Conservation (phyloP, 2,113 vertebrate genomes). For the Stigmatopora nigra region DNA sequence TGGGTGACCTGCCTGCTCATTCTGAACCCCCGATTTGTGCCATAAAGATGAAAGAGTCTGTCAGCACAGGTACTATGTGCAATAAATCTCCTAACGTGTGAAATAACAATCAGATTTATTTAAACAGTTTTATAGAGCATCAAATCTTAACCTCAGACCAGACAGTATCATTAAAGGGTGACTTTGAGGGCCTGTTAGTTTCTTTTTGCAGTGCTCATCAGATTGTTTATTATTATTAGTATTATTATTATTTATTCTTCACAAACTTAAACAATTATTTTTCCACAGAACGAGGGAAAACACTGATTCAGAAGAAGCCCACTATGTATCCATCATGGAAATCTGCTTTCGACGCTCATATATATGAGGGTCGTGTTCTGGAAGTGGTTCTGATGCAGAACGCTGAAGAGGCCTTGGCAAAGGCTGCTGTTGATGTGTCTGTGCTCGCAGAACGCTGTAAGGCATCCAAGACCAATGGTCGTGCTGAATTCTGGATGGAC, state of each 20-base stretch:
- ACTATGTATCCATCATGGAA: constrained; percentile 95
- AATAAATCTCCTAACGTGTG: background rate
- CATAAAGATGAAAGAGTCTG: constrained; percentile 91
- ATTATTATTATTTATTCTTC: background rate
- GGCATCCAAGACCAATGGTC: constrained; percentile 73
- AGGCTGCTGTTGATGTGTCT: constrained; percentile 84
- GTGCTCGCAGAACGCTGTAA: constrained; percentile 88
- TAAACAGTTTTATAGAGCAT: no score
- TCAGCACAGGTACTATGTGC: constrained; percentile 80
- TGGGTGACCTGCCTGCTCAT: constrained; percentile 68
- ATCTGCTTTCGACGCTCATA: constrained; percentile 86
- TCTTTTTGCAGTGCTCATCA: background rate
- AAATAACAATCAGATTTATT: no score
- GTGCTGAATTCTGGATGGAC: constrained; percentile 88
- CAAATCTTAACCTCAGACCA: no score
- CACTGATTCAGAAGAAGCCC: constrained; percentile 88
- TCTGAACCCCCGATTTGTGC: constrained; percentile 82
- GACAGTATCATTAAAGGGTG: no score
- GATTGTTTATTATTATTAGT: background rate
- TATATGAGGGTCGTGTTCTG: constrained; percentile 88
- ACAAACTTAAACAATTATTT: constrained; percentile 2
- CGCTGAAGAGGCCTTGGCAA: constrained; percentile 81
- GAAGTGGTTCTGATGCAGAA: constrained; percentile 90
- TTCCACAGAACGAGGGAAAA: constrained; percentile 87
- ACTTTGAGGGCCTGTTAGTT: background rate